These are phyloP conservation scores for Meiosimyza platycephala DNA, from an alignment of 2,888 invertebrate species.

Conservation along the genomic window DNA sequence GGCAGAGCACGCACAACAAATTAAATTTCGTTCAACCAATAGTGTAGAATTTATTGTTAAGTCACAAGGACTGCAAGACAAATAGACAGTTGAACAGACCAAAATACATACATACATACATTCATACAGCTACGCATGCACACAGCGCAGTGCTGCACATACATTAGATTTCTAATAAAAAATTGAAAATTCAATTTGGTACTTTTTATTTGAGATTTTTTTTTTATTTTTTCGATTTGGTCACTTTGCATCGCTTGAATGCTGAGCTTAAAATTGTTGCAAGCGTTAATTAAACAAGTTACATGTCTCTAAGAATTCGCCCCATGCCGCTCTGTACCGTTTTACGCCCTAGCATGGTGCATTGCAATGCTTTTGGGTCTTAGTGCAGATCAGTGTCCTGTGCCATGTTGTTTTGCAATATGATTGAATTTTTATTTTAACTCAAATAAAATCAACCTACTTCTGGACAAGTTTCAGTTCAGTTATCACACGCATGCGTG, in stretches of 20 bases:
- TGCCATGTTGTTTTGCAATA: conserved; percentile 41
- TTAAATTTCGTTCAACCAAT: not conserved
- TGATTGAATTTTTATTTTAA: conserved; percentile 44
- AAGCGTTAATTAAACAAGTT: conserved; percentile 41
- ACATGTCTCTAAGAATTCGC: conserved; percentile 35
- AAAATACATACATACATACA: too few relatives aligned
- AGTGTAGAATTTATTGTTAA: not conserved
- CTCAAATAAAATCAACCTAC: conserved; percentile 43
- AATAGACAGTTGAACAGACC: too few relatives aligned
- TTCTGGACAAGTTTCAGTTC: conserved; percentile 41
- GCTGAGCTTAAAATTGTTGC: conserved; percentile 15
- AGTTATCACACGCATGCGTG: conserved; percentile 40
- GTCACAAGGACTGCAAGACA: conserved; percentile 1
- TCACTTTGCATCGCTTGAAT: conserved; percentile 14
- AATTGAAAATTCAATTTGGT: too few relatives aligned
- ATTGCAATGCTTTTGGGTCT: conserved; percentile 3
- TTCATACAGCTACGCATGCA: too few relatives aligned
- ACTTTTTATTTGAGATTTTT: too few relatives aligned
- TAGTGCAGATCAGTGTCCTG: conserved; percentile 43
- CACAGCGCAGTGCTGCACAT: too few relatives aligned
- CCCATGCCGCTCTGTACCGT: conserved; percentile 15
- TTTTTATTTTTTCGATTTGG: too few relatives aligned
- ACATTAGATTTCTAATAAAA: too few relatives aligned
- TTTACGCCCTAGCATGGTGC: not conserved
- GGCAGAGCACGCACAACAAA: not conserved